Evolutionary conservation across 2,797 vertebrate species (phyloP).

Genomic region (Chanos chanos): DNA sequence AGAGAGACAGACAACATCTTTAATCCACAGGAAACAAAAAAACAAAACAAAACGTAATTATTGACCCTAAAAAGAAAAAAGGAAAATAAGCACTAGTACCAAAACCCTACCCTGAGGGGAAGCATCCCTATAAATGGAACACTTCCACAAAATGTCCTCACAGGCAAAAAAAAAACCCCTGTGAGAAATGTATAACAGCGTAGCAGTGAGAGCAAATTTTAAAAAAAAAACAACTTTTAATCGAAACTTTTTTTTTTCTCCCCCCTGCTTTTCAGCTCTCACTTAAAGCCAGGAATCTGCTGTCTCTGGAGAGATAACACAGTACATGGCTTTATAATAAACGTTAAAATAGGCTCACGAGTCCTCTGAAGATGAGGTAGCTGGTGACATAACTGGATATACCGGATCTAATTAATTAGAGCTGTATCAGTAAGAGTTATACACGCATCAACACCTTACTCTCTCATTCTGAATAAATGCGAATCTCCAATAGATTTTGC

Average conservation of each 20-base stretch:
- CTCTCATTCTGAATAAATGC: slow-evolving; percentile 16
- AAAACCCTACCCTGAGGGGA: neutral
- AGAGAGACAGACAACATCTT: no score
- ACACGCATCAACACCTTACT: neutral
- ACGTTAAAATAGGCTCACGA: slow-evolving; percentile 13
- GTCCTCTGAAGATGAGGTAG: slow-evolving; percentile 43
- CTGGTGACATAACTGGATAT: slow-evolving; percentile 23
- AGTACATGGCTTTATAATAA: slow-evolving; percentile 10
- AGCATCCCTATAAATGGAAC: slow-evolving; percentile 8
- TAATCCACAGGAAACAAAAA: no score
- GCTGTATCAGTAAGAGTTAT: neutral
- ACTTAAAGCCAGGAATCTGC: no score
- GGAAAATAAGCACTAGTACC: no score
- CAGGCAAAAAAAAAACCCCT: neutral
- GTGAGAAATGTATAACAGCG: slow-evolving; percentile 2
- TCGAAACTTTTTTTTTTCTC: neutral
- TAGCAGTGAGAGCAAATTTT: no score
- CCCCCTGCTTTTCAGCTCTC: no score
- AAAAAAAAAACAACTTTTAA: neutral
- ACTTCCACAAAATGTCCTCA: neutral
- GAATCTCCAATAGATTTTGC: slow-evolving; percentile 14
- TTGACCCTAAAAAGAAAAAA: neutral
- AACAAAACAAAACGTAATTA: no score
- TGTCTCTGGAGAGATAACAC: no score
- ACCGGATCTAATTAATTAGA: neutral